phyloP scores from a whole-genome alignment of 2,113 vertebrate genomes.

The Columbina picui region DNA sequence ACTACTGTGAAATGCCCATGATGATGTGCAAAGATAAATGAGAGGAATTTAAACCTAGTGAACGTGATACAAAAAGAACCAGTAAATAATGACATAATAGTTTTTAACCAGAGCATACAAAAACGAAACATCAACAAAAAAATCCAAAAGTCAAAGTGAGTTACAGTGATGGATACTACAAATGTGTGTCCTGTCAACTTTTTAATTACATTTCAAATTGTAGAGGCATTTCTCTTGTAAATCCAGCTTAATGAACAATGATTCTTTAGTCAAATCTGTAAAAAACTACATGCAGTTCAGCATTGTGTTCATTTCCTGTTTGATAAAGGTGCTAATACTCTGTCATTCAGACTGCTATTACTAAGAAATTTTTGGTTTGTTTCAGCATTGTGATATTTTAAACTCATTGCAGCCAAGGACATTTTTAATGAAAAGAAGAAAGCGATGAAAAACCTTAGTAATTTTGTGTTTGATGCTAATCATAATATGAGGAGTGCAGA shows the following conservation, averaged over 20 bases:
- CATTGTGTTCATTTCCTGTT: background rate
- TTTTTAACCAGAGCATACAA: background rate
- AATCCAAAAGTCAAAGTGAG: background rate
- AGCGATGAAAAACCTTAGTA: background rate
- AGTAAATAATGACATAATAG: background rate
- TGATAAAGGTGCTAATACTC: constrained; percentile 25
- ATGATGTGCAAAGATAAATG: background rate
- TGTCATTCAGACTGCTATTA: background rate
- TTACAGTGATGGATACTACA: background rate
- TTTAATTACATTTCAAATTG: background rate
- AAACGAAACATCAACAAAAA: background rate
- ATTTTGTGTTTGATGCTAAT: constrained; percentile 18
- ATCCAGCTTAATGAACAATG: background rate
- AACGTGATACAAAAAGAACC: background rate
- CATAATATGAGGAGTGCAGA: constrained; percentile 9
- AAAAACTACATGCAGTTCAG: background rate
- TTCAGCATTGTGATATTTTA: constrained; percentile 27
- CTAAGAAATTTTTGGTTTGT: constrained; percentile 27
- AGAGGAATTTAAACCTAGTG: background rate
- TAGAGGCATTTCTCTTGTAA: background rate
- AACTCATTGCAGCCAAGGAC: constrained; percentile 15
- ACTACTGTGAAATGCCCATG: background rate
- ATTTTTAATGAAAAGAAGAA: constrained; percentile 40
- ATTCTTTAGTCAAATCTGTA: background rate
- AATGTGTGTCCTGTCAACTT: background rate